phyloP scores from a whole-genome alignment of 2,797 vertebrate genomes.

The Sebastiscus tertius region DNA sequence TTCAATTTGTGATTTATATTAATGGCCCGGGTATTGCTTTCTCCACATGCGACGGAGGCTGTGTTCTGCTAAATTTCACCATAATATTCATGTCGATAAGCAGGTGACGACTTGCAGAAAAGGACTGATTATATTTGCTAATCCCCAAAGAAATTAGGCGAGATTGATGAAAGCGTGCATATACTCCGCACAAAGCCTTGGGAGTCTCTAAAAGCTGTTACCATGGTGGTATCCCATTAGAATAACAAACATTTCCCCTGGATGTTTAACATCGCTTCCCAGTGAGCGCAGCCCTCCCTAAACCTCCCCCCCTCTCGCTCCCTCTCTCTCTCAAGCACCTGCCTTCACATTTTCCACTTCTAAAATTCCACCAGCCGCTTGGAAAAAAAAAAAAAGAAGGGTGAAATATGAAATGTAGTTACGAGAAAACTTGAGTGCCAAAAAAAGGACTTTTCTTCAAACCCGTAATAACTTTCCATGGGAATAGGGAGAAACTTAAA shows the following conservation, averaged over 20 bases:
- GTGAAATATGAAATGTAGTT: constrained; percentile 79
- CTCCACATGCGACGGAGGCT: constrained; percentile 41
- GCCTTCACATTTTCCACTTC: constrained; percentile 83
- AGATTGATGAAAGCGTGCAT: constrained; percentile 77
- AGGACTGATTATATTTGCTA: constrained; percentile 79
- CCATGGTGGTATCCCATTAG: constrained; percentile 84
- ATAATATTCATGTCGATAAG: constrained; percentile 73
- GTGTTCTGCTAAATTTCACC: constrained; percentile 68
- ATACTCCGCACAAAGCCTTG: constrained; percentile 80
- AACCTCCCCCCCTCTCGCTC: constrained; percentile 48
- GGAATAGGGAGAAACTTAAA: constrained; percentile 82
- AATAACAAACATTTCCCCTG: constrained; percentile 86
- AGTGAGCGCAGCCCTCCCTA: constrained; percentile 73
- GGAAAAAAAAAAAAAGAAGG: constrained; percentile 54
- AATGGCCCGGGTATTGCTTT: constrained; percentile 63
- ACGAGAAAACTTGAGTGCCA: constrained; percentile 76
- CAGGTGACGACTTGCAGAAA: constrained; percentile 73
- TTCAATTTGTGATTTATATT: constrained; percentile 71
- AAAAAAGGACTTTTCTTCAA: constrained; percentile 80
- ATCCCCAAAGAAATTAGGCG: constrained; percentile 78
- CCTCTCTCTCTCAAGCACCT: constrained; percentile 76
- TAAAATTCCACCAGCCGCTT: constrained; percentile 76
- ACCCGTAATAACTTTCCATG: constrained; percentile 81
- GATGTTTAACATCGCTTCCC: constrained; percentile 83
- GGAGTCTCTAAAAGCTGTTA: constrained; percentile 82